These are phyloP conservation scores for Neolamprologus tretocephalus DNA, from an alignment of 2,113 vertebrate genomes.

Conservation along the genomic window DNA sequence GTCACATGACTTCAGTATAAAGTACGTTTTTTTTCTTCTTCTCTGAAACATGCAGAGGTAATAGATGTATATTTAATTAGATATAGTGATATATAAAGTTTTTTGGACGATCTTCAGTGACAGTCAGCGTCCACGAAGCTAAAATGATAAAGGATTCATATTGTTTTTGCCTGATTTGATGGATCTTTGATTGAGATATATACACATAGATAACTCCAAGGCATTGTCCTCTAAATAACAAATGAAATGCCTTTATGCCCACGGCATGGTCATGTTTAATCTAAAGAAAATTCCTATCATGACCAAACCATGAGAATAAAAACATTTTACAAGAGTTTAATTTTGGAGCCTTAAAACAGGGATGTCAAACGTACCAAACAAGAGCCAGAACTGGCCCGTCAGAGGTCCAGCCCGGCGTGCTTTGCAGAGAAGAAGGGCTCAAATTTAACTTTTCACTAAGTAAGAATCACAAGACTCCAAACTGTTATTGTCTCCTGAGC, in stretches of 20 bases:
- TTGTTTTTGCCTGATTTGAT: background rate
- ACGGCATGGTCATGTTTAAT: background rate
- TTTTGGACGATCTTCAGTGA: background rate
- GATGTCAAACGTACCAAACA: background rate
- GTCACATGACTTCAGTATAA: background rate
- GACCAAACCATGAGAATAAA: background rate
- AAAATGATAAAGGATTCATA: background rate
- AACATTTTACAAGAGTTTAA: background rate
- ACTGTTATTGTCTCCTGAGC: background rate
- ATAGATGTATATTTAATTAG: background rate
- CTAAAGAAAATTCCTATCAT: background rate
- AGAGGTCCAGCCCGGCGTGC: background rate
- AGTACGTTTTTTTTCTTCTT: background rate
- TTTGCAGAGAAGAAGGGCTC: background rate
- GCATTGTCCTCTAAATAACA: background rate
- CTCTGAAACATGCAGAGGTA: background rate
- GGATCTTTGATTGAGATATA: fast-evolving
- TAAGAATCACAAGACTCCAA: background rate
- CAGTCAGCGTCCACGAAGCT: background rate
- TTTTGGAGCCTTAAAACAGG: background rate
- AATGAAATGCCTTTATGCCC: background rate
- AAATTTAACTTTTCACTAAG: background rate
- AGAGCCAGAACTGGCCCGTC: fast-evolving
- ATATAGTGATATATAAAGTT: background rate
- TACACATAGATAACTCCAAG: background rate